Evolutionary conservation across 2,113 vertebrate genomes (phyloP), one percentile per base, ranked within the genome.

Genomic region (Bos indicus): DNA sequence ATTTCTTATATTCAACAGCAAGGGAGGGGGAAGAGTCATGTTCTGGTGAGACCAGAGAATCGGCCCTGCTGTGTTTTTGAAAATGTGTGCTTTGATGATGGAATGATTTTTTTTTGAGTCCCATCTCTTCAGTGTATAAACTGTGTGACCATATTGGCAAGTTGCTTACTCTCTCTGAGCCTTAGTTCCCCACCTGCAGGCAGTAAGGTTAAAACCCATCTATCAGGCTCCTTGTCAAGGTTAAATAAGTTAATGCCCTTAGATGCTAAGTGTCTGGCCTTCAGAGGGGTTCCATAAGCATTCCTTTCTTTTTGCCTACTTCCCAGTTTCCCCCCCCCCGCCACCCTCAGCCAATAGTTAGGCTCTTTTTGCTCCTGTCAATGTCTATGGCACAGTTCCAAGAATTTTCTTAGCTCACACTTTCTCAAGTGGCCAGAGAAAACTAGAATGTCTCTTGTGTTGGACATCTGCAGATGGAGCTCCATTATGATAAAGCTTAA

Each of bases 401-500:
- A 95, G 84, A 60, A 85, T 83, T 98, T 57, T n/a, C 33, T 90
- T 56, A 90, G 62, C 46, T 36, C 3, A 33, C 1, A 57, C 33
- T 48, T 30, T 92, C 54, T 80, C 10, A 52, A 80, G 33, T 82
- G 36, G 43, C 71, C 81, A 62, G 25, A 3, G 25, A 97, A 93
- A 80, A 78, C 92, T 92, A 97, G 95, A 54, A 85, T 71, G 51
- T 90, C 74, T 97, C 30, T 46, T 46, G 25, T 25, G 43, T 96
- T 83, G 51, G 64, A 60, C 84, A 85, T 97, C 77, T 84, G 1
- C 64, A 54, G 51, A 62, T 77, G 77, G 84, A 52, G 43, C 28
- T 94, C 52, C 33, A n/a, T 86, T 81, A 77, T 33, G 56, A 92
- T 80, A 84, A 92, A 97, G 40, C 85, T 97, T 92, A 95, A 89